A percentile compares a stretch with the other conserved stretches of the same genome.
Conservation (phyloP, 2,797 vertebrate species). For the Rhincodon typus region DNA sequence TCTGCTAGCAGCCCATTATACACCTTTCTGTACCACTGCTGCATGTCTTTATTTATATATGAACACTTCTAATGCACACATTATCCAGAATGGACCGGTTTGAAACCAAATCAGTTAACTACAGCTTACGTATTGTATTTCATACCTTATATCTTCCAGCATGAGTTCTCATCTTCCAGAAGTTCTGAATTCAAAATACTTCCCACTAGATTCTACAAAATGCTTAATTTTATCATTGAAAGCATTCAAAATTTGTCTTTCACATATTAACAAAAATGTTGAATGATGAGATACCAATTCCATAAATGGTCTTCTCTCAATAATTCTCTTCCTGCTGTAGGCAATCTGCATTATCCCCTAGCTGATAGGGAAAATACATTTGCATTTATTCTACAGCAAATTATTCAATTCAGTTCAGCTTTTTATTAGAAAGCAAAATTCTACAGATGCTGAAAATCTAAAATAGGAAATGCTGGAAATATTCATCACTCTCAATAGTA, state of each 20-base stretch:
- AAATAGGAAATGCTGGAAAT: not conserved
- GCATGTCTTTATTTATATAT: not conserved
- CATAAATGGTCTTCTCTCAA: not conserved
- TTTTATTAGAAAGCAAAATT: conserved; percentile 14
- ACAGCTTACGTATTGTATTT: not conserved
- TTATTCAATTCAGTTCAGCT: not conserved
- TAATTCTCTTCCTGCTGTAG: not conserved
- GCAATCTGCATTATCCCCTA: not conserved
- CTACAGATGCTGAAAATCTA: not conserved
- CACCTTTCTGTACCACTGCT: not conserved
- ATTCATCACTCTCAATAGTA: not conserved
- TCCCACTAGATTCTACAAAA: not conserved
- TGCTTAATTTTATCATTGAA: not conserved
- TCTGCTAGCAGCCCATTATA: not conserved
- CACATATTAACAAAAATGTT: conserved; percentile 14
- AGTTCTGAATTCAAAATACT: not conserved
- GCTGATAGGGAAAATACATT: not conserved
- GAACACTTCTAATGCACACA: not conserved
- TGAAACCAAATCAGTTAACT: not conserved
- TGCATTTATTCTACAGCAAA: not conserved
- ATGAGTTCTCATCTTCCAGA: not conserved
- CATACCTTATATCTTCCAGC: not conserved
- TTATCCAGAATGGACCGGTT: not conserved
- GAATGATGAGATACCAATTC: not conserved
- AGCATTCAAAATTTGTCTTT: not conserved